Percentiles rank a stretch among this genome's conserved stretches.
Conservation (phyloP, 2,888 invertebrate species). For the Balanococcus diminutus region DNA sequence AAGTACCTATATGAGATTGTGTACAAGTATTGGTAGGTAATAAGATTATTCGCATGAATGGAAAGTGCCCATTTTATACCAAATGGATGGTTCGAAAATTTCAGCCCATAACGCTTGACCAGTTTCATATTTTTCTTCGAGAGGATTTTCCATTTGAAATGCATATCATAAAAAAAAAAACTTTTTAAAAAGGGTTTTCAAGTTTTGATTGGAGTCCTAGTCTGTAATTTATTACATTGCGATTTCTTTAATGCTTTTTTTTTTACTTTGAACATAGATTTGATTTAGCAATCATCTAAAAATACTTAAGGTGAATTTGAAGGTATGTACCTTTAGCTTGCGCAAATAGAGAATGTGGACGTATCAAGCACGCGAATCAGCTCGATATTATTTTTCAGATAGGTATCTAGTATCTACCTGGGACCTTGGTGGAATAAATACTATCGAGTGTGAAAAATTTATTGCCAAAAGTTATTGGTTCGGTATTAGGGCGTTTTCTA, state of each 20-base stretch:
- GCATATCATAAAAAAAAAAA: neutral
- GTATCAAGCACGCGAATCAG: neutral
- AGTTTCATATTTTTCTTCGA: neutral
- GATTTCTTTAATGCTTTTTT: neutral
- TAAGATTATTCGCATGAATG: neutral
- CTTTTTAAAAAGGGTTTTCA: neutral
- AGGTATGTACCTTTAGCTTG: neutral
- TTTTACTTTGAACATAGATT: neutral
- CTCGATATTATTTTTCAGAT: neutral
- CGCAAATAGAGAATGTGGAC: neutral
- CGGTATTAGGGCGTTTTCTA: conserved; percentile 6
- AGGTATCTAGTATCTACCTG: neutral
- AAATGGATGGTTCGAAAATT: neutral
- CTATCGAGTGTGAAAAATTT: conserved; percentile 14
- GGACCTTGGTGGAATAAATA: neutral
- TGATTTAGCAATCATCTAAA: neutral
- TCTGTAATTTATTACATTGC: neutral
- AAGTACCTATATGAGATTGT: neutral
- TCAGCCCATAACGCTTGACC: neutral
- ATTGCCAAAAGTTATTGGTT: conserved; percentile 7
- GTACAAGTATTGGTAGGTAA: neutral
- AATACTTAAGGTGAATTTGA: neutral
- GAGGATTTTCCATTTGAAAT: neutral
- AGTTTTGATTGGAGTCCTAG: neutral
- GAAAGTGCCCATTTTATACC: neutral